A percentile compares a stretch with the other conserved stretches of the same genome.
phyloP scores from a whole-genome alignment of 2,888 invertebrate species.

The Caenorhabditis afra region DNA sequence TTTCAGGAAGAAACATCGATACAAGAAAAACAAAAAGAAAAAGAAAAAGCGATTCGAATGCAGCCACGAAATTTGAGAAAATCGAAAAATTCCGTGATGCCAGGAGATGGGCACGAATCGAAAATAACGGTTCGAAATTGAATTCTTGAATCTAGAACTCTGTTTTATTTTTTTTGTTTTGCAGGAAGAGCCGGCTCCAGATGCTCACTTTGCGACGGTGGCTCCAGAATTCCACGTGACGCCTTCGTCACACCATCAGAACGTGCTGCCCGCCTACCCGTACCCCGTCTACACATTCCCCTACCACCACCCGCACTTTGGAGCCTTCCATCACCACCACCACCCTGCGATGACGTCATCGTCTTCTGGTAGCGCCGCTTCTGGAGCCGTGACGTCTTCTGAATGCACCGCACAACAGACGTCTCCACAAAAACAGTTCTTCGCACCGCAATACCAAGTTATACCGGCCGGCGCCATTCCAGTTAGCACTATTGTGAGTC shows the following conservation, averaged over 20 bases:
- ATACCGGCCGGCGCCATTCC: slow-evolving; percentile 54
- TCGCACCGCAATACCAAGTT: slow-evolving; percentile 50
- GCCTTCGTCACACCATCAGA: neutral
- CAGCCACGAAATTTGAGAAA: too few relatives aligned
- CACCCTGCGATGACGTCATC: neutral
- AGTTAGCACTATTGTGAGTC: slow-evolving; percentile 54
- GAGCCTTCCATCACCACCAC: neutral
- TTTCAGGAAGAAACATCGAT: too few relatives aligned
- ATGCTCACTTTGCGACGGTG: too few relatives aligned
- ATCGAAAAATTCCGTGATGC: too few relatives aligned
- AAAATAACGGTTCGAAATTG: too few relatives aligned
- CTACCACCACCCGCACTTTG: neutral
- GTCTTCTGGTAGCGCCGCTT: too few relatives aligned
- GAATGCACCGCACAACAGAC: neutral
- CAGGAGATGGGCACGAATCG: too few relatives aligned
- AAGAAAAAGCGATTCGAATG: neutral
- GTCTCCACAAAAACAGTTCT: neutral
- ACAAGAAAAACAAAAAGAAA: neutral
- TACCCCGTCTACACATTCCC: neutral
- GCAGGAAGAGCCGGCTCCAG: too few relatives aligned
- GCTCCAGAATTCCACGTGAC: too few relatives aligned
- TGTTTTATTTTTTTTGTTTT: too few relatives aligned
- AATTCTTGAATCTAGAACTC: too few relatives aligned
- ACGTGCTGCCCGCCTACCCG: neutral
- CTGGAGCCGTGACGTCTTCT: too few relatives aligned